Conservation (phyloP, 2,113 vertebrate genomes). For the Polypterus bichir region DNA sequence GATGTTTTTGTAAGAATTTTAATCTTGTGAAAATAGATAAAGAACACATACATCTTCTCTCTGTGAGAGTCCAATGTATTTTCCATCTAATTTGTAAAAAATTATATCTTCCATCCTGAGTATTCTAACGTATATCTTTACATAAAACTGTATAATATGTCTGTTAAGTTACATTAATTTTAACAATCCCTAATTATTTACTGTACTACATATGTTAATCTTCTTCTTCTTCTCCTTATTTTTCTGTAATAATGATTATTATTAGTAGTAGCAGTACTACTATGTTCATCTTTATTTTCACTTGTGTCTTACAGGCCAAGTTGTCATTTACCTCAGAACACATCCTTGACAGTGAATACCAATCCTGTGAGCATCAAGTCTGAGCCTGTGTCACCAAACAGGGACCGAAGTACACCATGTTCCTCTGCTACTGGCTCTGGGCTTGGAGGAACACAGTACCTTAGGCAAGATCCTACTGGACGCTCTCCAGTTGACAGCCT, state of each 20-base stretch:
- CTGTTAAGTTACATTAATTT: too few species aligned
- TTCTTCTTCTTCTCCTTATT: neutral
- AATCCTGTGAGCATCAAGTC: constrained; percentile 90
- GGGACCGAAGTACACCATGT: constrained; percentile 75
- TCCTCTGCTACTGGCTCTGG: constrained; percentile 42
- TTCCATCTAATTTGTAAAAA: too few species aligned
- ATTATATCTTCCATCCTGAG: too few species aligned
- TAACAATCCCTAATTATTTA: too few species aligned
- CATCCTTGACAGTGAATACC: constrained; percentile 85
- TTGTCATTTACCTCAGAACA: constrained; percentile 68
- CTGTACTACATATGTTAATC: neutral
- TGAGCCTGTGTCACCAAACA: constrained; percentile 82
- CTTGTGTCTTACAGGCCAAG: constrained; percentile 55
- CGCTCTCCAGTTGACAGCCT: constrained; percentile 79
- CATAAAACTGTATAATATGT: too few species aligned
- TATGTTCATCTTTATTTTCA: too few species aligned
- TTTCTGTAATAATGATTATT: neutral
- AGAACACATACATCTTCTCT: too few species aligned
- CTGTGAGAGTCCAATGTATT: too few species aligned
- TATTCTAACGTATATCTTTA: too few species aligned
- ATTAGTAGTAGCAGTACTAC: too few species aligned
- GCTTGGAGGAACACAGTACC: constrained; percentile 46
- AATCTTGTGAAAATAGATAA: too few species aligned
- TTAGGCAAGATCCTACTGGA: constrained; percentile 65
- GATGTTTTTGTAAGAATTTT: too few species aligned